Conservation (phyloP, 2,113 vertebrate species). For the Pollimyrus isidori region DNA sequence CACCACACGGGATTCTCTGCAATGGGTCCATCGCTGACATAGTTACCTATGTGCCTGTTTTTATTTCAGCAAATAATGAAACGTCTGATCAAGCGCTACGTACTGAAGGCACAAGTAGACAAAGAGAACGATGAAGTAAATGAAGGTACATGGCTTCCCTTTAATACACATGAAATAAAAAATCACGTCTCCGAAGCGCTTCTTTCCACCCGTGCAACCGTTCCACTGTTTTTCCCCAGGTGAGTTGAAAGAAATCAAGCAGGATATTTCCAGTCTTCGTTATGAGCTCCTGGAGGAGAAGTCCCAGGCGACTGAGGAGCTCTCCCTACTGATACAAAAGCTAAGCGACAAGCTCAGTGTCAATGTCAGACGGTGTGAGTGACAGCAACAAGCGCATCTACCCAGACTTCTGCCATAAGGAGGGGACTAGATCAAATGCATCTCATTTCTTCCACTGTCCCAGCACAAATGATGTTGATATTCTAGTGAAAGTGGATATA, state of each 20-base stretch:
- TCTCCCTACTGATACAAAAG: constrained; percentile 75
- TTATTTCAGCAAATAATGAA: constrained; percentile 77
- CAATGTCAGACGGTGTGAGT: constrained; percentile 58
- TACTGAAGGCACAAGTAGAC: constrained; percentile 85
- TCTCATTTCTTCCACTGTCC: neutral
- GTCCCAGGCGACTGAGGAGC: constrained; percentile 76
- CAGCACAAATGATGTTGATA: neutral
- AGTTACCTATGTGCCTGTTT: neutral
- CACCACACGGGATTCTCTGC: neutral
- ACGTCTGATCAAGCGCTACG: constrained; percentile 81
- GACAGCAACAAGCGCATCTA: neutral
- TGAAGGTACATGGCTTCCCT: constrained; percentile 60
- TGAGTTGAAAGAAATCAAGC: constrained; percentile 85
- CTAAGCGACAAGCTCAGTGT: constrained; percentile 74
- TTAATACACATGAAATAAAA: neutral
- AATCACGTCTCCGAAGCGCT: neutral
- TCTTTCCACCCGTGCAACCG: neutral
- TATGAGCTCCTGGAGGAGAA: constrained; percentile 83
- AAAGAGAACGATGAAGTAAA: constrained; percentile 88
- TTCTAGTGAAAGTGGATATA: neutral
- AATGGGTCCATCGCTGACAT: neutral
- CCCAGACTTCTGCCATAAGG: neutral
- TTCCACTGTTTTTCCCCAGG: constrained; percentile 46
- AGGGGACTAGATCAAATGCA: neutral
- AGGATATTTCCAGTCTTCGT: constrained; percentile 83